Conservation (phyloP, 2,113 vertebrate species). For the Elephas maximus region DNA sequence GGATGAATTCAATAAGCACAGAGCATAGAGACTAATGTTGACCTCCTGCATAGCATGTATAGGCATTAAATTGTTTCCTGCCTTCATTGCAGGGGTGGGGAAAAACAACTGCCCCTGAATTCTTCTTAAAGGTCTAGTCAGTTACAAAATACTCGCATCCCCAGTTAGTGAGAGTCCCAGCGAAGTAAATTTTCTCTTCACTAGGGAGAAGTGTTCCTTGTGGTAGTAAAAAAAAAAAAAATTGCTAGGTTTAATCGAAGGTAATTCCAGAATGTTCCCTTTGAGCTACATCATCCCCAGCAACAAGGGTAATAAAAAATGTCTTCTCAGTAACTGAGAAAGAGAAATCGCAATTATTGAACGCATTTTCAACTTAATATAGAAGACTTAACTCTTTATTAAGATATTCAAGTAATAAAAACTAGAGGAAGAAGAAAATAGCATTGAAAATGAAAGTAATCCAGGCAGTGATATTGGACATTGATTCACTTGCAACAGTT, state of each 20-base stretch:
- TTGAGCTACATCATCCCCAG: constrained; percentile 86
- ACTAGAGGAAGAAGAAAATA: constrained; percentile 1
- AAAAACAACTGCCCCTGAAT: constrained; percentile 12
- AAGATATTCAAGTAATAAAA: constrained; percentile 75
- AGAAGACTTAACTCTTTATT: constrained; percentile 71
- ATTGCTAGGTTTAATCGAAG: constrained; percentile 88
- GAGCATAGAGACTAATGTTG: neutral
- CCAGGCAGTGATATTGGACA: constrained; percentile 24
- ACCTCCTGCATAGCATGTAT: neutral
- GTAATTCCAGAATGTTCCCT: constrained; percentile 86
- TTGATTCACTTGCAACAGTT: constrained; percentile 11
- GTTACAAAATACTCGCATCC: constrained; percentile 75
- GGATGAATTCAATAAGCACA: neutral
- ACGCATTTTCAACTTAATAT: constrained; percentile 58
- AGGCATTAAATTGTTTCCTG: constrained; percentile 66
- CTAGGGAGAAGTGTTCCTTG: constrained; percentile 81
- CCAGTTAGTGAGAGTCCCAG: constrained; percentile 74
- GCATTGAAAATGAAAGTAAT: constrained; percentile 48
- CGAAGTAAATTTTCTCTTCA: constrained; percentile 84
- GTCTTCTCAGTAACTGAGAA: constrained; percentile 83
- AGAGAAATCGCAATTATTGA: constrained; percentile 65
- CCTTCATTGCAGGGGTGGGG: constrained; percentile 60
- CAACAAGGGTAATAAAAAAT: constrained; percentile 86
- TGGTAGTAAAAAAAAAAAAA: constrained; percentile 84
- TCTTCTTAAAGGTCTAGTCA: constrained; percentile 75